These are phyloP conservation scores for Linyphia triangularis DNA, from an alignment of 2,888 invertebrate species.

Conservation along the genomic window DNA sequence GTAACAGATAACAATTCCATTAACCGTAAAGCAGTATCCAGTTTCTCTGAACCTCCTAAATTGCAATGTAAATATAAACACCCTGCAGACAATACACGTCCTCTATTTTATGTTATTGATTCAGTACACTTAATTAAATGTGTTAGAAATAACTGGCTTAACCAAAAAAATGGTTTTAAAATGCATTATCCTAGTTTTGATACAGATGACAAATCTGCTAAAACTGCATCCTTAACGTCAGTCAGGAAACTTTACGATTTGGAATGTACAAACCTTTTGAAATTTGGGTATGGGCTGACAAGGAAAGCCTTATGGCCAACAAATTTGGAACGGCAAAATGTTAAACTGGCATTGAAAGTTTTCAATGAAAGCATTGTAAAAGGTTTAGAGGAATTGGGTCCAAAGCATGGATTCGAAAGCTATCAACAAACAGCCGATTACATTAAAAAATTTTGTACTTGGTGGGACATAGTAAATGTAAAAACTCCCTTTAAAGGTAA, in stretches of 20 bases:
- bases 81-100: neutral
- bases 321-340: constrained; percentile 52
- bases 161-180: constrained; percentile 23
- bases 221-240: constrained; percentile 1
- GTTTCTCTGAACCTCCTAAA: constrained; percentile 6
- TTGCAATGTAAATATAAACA: neutral
- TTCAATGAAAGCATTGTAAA: constrained; percentile 8
- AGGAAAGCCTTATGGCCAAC: constrained; percentile 44
- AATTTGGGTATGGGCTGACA: constrained; percentile 48
- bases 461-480: constrained; percentile 40
- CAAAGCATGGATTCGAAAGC: neutral
- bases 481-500: constrained; percentile 13
- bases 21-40: neutral
- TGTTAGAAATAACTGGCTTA: constrained; percentile 42
- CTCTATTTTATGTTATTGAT: constrained; percentile 17
- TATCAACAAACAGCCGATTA: constrained; percentile 10
- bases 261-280: constrained; percentile 18
- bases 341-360: constrained; percentile 19
- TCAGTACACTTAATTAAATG: constrained; percentile 19
- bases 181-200: constrained; percentile 17
- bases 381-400: neutral
- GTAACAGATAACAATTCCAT: constrained; percentile 24
- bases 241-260: constrained; percentile 35
- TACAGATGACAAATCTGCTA: neutral
- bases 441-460: constrained; percentile 5